Evolutionary conservation across 2,113 vertebrate species (phyloP).

Genomic region (Bucco capensis): DNA sequence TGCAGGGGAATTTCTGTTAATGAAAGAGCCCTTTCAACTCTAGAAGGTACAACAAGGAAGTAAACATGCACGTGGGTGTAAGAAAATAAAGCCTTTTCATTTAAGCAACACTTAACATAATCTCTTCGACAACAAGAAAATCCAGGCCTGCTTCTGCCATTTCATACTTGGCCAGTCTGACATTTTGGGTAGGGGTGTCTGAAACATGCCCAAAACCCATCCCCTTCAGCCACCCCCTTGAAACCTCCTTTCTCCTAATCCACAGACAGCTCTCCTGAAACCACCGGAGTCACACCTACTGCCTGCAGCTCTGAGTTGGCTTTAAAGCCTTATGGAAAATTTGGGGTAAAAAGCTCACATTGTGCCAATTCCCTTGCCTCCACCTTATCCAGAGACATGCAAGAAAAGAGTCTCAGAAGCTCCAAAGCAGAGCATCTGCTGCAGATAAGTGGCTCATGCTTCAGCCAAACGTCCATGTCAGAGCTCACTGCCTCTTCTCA

Average conservation of each 20-base stretch:
- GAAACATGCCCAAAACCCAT: fast-evolving
- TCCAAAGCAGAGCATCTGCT: fast-evolving
- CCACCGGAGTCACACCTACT: too few species aligned
- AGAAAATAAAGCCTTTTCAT: slow-evolving; percentile 42
- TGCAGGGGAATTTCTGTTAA: background rate
- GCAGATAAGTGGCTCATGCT: too few species aligned
- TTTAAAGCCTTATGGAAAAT: background rate
- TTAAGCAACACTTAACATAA: background rate
- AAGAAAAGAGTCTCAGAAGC: background rate
- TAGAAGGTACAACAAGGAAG: slow-evolving; percentile 27
- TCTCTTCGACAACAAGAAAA: slow-evolving; percentile 8
- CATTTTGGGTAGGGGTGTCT: fast-evolving
- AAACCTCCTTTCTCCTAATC: background rate
- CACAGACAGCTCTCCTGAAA: background rate
- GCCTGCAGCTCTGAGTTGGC: background rate
- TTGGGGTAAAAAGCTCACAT: fast-evolving
- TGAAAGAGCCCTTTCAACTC: slow-evolving; percentile 44
- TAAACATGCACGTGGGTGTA: slow-evolving; percentile 21
- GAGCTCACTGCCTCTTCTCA: background rate
- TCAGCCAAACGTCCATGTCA: too few species aligned
- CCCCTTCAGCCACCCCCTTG: background rate
- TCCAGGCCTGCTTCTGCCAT: background rate
- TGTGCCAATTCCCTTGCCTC: background rate
- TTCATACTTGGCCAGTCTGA: fast-evolving
- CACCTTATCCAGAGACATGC: fast-evolving